phyloP scores from a whole-genome alignment of 2,888 invertebrate species.

The Dryadula phaetusa region DNA sequence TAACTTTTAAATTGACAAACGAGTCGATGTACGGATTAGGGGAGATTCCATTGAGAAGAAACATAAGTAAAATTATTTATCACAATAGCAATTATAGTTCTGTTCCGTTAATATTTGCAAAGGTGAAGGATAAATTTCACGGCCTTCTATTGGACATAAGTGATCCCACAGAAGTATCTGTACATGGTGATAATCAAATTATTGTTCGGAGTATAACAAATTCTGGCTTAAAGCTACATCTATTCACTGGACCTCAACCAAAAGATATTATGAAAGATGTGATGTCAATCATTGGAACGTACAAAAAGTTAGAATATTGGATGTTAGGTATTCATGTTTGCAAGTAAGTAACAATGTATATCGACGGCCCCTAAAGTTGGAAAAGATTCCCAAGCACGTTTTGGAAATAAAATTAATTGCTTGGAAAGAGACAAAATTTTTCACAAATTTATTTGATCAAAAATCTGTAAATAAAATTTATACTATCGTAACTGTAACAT shows the following conservation, averaged over 20 bases:
- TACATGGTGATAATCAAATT: conserved; percentile 80
- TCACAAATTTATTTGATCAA: no score
- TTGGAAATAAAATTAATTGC: no score
- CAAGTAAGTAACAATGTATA: conserved; percentile 62
- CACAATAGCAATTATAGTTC: conserved; percentile 72
- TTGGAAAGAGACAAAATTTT: no score
- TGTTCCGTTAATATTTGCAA: conserved; percentile 81
- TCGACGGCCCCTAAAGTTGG: no score
- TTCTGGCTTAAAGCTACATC: conserved; percentile 67
- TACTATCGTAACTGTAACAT: no score
- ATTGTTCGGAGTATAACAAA: conserved; percentile 82
- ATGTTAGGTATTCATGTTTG: conserved; percentile 77
- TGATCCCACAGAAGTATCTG: conserved; percentile 82
- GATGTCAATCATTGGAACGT: conserved; percentile 55
- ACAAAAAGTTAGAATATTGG: conserved; percentile 69
- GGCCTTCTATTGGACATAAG: conserved; percentile 81
- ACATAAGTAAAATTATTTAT: conserved; percentile 73
- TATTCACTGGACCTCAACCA: conserved; percentile 73
- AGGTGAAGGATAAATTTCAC: conserved; percentile 79
- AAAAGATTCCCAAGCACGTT: no score
- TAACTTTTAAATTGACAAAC: conserved; percentile 80
- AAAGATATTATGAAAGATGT: conserved; percentile 71
- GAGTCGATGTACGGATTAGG: conserved; percentile 84
- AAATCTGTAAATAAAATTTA: no score
- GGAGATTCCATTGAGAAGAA: conserved; percentile 68